Evolutionary conservation across 2,888 invertebrate species (phyloP).

Genomic region (Tipula lateralis): DNA sequence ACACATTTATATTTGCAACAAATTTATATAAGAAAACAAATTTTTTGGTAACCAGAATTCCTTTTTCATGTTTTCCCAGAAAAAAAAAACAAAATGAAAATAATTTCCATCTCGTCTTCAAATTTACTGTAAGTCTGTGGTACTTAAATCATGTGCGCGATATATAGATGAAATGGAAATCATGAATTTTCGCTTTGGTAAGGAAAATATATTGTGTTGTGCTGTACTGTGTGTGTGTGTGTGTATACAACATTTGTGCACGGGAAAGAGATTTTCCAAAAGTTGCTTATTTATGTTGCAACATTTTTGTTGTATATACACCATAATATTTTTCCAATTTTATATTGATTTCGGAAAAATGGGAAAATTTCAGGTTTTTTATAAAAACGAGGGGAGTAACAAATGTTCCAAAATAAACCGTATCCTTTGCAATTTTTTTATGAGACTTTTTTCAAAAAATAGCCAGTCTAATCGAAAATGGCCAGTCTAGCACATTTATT

Average conservation of each 20-base stretch:
- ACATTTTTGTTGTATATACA: neutral
- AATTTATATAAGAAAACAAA: neutral
- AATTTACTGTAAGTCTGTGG: slow-evolving; percentile 9
- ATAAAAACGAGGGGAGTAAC: too few relatives aligned
- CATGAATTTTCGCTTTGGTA: neutral
- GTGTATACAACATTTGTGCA: too few relatives aligned
- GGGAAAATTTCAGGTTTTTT: neutral
- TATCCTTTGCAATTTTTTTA: too few relatives aligned
- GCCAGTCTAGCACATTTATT: too few relatives aligned
- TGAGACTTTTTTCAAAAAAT: too few relatives aligned
- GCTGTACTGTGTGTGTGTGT: neutral
- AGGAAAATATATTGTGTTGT: neutral
- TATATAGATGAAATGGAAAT: slow-evolving; percentile 19
- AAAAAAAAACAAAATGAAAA: neutral
- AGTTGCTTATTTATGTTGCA: slow-evolving; percentile 13
- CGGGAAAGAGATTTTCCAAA: neutral
- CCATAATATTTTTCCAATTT: neutral
- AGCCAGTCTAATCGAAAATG: too few relatives aligned
- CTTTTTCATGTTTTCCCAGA: neutral
- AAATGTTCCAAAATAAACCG: too few relatives aligned
- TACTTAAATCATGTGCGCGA: slow-evolving; percentile 19
- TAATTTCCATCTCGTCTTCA: slow-evolving; percentile 1
- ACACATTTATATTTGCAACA: neutral
- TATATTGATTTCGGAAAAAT: neutral
- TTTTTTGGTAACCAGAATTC: neutral